A percentile compares a stretch with the other conserved stretches of the same genome.
Conservation (phyloP, 53 echinoderm and acorn worm species). For the Holothuria scabra region DNA sequence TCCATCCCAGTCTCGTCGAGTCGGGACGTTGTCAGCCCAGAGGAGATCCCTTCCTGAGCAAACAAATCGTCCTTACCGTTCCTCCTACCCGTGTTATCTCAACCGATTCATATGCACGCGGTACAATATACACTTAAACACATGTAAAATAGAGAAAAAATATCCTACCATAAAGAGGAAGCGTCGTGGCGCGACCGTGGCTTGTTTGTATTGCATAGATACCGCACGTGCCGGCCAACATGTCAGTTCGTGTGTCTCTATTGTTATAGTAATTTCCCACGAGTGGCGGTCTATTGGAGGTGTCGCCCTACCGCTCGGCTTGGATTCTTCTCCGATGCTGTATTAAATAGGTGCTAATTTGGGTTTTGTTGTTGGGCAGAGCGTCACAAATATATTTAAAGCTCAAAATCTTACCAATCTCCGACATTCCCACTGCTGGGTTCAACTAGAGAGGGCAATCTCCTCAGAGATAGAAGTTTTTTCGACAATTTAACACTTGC, state of each 20-base stretch:
- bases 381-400: slow-evolving; percentile 39
- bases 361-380: too few species aligned
- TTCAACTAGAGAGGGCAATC: too few species aligned
- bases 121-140: too few species aligned
- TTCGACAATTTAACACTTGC: too few species aligned
- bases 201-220: background rate
- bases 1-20: background rate
- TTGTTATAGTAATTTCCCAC: slow-evolving; percentile 41
- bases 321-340: background rate
- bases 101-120: too few species aligned
- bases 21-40: slow-evolving; percentile 14
- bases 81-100: background rate
- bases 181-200: too few species aligned
- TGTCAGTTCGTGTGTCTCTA: slow-evolving; percentile 26
- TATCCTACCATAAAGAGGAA: too few species aligned
- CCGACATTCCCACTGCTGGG: background rate
- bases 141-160: too few species aligned
- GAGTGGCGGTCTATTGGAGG: slow-evolving; percentile 23
- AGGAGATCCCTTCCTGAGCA: slow-evolving; percentile 4
- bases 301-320: slow-evolving; percentile 1
- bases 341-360: too few species aligned
- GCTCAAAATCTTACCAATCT: background rate
- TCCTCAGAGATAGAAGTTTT: too few species aligned
- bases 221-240: slow-evolving; percentile 33
- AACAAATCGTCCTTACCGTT: background rate